These are phyloP conservation scores for Teinopalpus imperialis DNA, from an alignment of 2,888 invertebrate genomes.

Conservation along the genomic window DNA sequence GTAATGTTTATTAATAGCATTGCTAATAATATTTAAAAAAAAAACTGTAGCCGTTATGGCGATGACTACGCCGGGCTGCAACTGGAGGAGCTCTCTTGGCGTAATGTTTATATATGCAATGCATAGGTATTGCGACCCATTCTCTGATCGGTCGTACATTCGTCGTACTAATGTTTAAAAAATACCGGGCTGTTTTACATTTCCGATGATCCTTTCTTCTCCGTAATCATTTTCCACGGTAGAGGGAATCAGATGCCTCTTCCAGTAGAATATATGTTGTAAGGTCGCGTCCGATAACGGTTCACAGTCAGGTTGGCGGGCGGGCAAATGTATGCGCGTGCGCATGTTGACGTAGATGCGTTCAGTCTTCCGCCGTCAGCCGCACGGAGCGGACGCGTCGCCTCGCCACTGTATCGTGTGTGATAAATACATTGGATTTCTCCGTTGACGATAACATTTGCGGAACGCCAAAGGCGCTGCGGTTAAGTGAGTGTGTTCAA, in stretches of 20 bases:
- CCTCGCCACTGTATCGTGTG: neutral
- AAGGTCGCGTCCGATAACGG: conserved; percentile 28
- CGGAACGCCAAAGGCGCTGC: conserved; percentile 3
- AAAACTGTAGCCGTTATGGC: no score
- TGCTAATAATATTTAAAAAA: no score
- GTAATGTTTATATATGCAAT: no score
- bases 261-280: conserved; percentile 1
- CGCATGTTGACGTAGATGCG: conserved; percentile 32
- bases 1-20: no score
- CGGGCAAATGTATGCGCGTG: conserved; percentile 39
- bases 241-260: neutral
- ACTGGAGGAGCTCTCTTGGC: no score
- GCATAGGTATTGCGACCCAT: no score
- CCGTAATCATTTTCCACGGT: no score
- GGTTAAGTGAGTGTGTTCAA: conserved; percentile 17
- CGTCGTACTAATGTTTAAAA: no score
- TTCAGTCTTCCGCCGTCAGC: conserved; percentile 42
- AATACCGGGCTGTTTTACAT: no score
- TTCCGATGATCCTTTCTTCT: no score
- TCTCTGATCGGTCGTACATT: no score
- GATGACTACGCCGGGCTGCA: no score
- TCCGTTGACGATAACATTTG: conserved; percentile 1
- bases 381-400: conserved; percentile 39
- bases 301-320: conserved; percentile 29
- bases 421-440: conserved; percentile 6